Evolutionary conservation across 2,888 invertebrate species (phyloP).

Genomic region (Euzetes globulus): DNA sequence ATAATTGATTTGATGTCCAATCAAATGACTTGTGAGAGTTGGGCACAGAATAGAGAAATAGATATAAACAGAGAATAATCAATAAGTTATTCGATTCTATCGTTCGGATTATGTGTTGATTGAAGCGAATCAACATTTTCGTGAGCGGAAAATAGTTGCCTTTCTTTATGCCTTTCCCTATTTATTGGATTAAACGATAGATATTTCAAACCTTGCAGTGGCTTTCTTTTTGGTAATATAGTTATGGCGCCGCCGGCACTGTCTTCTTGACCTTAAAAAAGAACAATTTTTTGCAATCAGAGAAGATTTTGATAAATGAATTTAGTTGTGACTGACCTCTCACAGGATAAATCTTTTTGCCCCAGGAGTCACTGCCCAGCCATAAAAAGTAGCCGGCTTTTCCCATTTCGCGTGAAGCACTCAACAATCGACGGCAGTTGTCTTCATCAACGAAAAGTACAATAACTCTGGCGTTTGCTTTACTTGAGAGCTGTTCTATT

Average conservation of each 20-base stretch:
- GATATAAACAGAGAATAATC: too few species aligned
- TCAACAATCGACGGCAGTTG: conserved; percentile 54
- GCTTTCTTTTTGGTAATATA: conserved; percentile 56
- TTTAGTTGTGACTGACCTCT: conserved; percentile 44
- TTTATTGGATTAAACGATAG: neutral
- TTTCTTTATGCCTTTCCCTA: neutral
- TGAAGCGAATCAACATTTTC: conserved; percentile 16
- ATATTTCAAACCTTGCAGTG: conserved; percentile 50
- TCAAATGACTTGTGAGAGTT: too few species aligned
- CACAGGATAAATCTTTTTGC: conserved; percentile 59
- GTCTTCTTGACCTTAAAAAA: conserved; percentile 50
- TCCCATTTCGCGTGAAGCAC: conserved; percentile 56
- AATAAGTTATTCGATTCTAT: too few species aligned
- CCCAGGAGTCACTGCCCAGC: conserved; percentile 66
- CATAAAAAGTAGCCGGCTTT: conserved; percentile 58
- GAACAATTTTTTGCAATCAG: too few species aligned
- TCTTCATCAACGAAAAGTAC: conserved; percentile 66
- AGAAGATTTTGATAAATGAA: neutral
- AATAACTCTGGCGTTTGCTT: conserved; percentile 58
- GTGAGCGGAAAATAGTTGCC: neutral
- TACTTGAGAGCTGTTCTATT: conserved; percentile 54
- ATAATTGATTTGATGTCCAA: too few species aligned
- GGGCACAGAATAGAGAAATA: too few species aligned
- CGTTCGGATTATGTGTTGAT: neutral
- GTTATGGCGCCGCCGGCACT: conserved; percentile 59